phyloP scores from a whole-genome alignment of 2,888 invertebrate genomes.

The Meghimatium bilineatum region DNA sequence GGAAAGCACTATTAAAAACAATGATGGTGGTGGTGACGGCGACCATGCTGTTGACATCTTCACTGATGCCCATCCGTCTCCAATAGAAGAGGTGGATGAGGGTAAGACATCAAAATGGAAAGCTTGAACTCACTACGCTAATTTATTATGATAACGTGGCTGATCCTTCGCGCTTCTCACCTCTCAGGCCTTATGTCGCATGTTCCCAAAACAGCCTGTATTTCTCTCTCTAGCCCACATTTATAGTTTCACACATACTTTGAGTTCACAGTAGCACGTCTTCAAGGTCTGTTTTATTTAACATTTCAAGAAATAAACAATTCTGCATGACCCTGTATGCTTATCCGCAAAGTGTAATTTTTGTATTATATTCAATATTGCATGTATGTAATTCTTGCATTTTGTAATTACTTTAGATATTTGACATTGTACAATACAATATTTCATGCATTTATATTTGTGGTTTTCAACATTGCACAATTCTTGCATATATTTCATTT shows the following conservation, averaged over 20 bases:
- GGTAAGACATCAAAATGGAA: conserved; percentile 21
- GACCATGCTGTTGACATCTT: background rate
- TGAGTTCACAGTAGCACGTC: too few species aligned
- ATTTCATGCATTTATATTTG: too few species aligned
- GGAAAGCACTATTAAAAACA: conserved; percentile 51
- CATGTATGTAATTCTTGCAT: too few species aligned
- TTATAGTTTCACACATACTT: background rate
- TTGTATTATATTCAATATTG: too few species aligned
- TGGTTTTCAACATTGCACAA: too few species aligned
- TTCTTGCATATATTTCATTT: too few species aligned
- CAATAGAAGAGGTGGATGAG: conserved; percentile 35
- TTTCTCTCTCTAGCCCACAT: background rate
- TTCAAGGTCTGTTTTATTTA: too few species aligned
- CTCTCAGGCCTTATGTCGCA: background rate
- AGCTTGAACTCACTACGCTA: background rate
- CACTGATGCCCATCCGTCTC: background rate
- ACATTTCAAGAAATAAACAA: too few species aligned
- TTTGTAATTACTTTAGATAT: too few species aligned
- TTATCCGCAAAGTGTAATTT: too few species aligned
- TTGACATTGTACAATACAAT: too few species aligned
- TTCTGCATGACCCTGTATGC: background rate
- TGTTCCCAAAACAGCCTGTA: background rate
- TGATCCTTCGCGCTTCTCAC: background rate
- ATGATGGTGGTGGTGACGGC: background rate
- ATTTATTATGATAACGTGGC: background rate